Evolutionary conservation across 2,113 vertebrate species (phyloP).

Genomic region (Phaethon lepturus): DNA sequence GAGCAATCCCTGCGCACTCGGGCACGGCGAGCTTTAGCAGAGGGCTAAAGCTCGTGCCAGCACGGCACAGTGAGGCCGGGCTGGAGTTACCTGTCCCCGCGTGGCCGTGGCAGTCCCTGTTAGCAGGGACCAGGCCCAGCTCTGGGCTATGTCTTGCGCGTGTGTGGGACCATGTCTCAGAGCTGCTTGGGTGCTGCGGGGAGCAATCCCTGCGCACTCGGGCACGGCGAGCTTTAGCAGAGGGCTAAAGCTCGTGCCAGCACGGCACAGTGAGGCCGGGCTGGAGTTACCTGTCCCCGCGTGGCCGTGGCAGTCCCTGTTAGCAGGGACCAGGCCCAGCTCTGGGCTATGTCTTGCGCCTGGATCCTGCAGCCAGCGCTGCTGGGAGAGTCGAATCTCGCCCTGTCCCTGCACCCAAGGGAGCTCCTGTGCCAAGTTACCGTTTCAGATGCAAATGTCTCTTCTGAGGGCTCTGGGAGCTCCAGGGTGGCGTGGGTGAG

Average conservation of each 20-base stretch:
- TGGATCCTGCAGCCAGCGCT: neutral
- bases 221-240: neutral
- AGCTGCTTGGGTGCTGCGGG: neutral
- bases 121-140: neutral
- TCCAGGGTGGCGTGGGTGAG: neutral
- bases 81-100: neutral
- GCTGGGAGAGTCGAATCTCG: neutral
- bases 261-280: neutral
- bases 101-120: neutral
- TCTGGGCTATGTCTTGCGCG: neutral
- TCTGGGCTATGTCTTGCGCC: neutral
- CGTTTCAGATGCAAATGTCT: neutral
- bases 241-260: neutral
- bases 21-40: neutral
- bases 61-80: neutral
- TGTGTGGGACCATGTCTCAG: accelerated
- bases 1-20: accelerated
- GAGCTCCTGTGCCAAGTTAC: neutral
- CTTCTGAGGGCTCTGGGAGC: neutral
- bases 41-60: neutral
- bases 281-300: neutral
- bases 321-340: neutral
- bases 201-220: accelerated
- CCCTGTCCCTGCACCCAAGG: neutral
- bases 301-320: neutral